These are phyloP conservation scores for Neria commutata DNA, from an alignment of 2,888 invertebrate species.

Conservation along the genomic window DNA sequence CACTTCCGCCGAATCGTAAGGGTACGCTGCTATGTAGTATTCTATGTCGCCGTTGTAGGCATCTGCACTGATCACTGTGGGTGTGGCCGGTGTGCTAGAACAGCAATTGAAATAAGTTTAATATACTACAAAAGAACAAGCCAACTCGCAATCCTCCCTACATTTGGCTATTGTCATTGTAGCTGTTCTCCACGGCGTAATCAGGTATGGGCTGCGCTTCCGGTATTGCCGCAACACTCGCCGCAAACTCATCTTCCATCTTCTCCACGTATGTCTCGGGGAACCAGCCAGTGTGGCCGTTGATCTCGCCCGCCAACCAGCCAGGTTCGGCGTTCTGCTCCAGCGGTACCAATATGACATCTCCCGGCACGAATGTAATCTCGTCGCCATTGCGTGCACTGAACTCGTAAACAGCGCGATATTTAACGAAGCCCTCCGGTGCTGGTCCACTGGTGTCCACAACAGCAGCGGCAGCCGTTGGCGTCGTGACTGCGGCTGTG, in stretches of 20 bases:
- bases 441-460: slow-evolving; percentile 56
- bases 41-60: slow-evolving; percentile 65
- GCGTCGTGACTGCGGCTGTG: slow-evolving; percentile 43
- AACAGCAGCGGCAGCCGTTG: slow-evolving; percentile 25
- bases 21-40: slow-evolving; percentile 87
- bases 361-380: slow-evolving; percentile 90
- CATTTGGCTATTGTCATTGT: slow-evolving; percentile 58
- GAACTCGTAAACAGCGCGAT: slow-evolving; percentile 93
- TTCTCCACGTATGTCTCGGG: slow-evolving; percentile 94
- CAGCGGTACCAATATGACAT: slow-evolving; percentile 77
- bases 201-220: slow-evolving; percentile 27
- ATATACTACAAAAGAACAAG: not conserved
- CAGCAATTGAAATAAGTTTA: not conserved
- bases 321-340: slow-evolving; percentile 92
- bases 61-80: slow-evolving; percentile 40
- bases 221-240: slow-evolving; percentile 20
- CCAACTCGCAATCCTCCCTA: slow-evolving; percentile 65
- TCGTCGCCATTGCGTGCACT: slow-evolving; percentile 91
- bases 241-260: slow-evolving; percentile 61
- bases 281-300: slow-evolving; percentile 94
- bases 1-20: slow-evolving; percentile 85
- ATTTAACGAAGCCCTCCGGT: slow-evolving; percentile 69
- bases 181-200: slow-evolving; percentile 45
- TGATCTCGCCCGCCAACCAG: slow-evolving; percentile 93
- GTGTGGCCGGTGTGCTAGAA: slow-evolving; percentile 28